Evolutionary conservation across 1,140 invertebrate species (phyloP), one percentile per base, ranked within the genome.

Genomic region (Leguminivora glycinivorella): DNA sequence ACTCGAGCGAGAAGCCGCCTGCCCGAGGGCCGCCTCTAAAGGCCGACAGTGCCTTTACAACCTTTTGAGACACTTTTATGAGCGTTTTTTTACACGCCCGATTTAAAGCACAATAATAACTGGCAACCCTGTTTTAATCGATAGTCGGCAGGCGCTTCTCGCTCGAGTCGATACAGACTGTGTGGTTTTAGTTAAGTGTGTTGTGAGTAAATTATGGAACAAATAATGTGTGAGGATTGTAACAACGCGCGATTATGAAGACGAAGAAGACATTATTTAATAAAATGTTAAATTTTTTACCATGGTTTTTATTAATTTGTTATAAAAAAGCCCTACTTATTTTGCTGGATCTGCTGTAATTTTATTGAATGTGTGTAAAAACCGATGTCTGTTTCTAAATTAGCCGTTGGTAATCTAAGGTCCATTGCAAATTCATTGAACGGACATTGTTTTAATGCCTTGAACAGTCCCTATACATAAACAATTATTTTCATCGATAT

Each of bases 141-240:
- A 68, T 47, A 68, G 19, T 43, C 26, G n/a, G 52, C 43, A 71
- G 66, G 76, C 75, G 84, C 74, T 85, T 89, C 80, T 84, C 85
- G 83, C 83, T 89, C 85, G 77, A 83, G 70, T 82, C 72, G 78
- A 80, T 72, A 81, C 72, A 87, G 81, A 89, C 83, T 89, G 83
- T 84, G 84, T 87, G 83, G 74, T 80, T 80, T 87, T 87, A 88
- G 78, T 85, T 85, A 83, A 82, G 83, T 83, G 83, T 83, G 85
- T 82, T 80, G 80, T 84, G 87, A 84, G 82, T 89, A 89, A 91
- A 81, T 87, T 89, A 91, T 86, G 87, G 89, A 91, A 91, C 88
- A 90, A 88, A 88, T 69, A 79, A 79, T 84, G 85, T 84, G 84
- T 79, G 79, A 82, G 82, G 83, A 84, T 88, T 85, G 77, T 85